Evolutionary conservation across 2,888 invertebrate species (phyloP).

Genomic region (Ectemnius continuus): DNA sequence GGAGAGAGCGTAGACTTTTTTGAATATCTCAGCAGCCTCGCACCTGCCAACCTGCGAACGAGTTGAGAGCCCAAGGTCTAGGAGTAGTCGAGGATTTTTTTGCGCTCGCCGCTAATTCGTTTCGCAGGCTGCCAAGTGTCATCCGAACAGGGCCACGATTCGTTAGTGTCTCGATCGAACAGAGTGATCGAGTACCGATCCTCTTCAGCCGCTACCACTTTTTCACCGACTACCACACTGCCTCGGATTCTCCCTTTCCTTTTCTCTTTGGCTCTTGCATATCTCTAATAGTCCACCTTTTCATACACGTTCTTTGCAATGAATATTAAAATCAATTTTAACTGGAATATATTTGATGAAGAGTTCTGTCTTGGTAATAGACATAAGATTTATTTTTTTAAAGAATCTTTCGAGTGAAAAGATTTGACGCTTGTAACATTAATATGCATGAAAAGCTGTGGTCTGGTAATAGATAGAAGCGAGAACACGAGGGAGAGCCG

Average conservation of each 20-base stretch:
- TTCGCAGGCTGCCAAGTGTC: slow-evolving; percentile 66
- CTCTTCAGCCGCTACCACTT: slow-evolving; percentile 59
- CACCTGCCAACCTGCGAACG: slow-evolving; percentile 63
- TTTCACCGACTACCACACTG: slow-evolving; percentile 54
- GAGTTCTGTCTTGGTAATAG: too few species aligned
- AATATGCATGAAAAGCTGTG: too few species aligned
- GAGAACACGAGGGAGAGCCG: background rate
- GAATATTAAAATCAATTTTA: too few species aligned
- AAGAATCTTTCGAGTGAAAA: too few species aligned
- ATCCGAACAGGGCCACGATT: slow-evolving; percentile 58
- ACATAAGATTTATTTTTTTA: too few species aligned
- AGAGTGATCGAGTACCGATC: slow-evolving; percentile 50
- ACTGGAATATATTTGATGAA: too few species aligned
- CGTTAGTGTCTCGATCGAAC: slow-evolving; percentile 39
- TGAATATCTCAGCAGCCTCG: slow-evolving; percentile 57
- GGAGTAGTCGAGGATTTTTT: slow-evolving; percentile 64
- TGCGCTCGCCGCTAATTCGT: slow-evolving; percentile 65
- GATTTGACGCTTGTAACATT: too few species aligned
- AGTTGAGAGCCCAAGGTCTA: slow-evolving; percentile 60
- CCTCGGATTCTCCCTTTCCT: slow-evolving; percentile 29
- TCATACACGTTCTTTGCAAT: too few species aligned
- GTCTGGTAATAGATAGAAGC: background rate
- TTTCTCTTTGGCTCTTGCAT: background rate
- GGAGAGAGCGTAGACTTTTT: slow-evolving; percentile 42
- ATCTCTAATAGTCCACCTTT: too few species aligned